Evolutionary conservation across 2,113 vertebrate species (phyloP).

Genomic region (Cyprinus carpio): DNA sequence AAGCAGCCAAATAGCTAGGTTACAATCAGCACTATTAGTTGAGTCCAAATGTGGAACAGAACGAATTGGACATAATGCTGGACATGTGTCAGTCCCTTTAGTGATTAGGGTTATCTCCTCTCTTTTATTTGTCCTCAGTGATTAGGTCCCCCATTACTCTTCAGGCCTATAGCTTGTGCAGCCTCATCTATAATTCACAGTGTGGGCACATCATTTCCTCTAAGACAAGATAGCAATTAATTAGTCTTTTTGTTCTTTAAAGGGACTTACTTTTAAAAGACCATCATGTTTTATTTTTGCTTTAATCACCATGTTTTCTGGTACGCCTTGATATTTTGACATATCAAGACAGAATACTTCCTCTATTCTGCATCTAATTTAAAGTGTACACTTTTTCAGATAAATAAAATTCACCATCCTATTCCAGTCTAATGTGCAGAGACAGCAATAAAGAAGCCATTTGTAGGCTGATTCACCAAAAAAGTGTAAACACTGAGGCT

Average conservation of each 20-base stretch:
- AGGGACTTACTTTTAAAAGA: conserved; percentile 65
- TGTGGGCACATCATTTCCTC: conserved; percentile 59
- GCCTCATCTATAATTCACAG: conserved; percentile 71
- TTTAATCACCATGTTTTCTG: conserved; percentile 68
- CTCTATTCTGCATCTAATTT: background rate
- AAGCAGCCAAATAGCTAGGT: conserved; percentile 22
- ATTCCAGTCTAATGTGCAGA: background rate
- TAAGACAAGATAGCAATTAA: conserved; percentile 68
- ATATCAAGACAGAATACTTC: conserved; percentile 26
- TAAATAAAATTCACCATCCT: background rate
- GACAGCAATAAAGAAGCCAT: background rate
- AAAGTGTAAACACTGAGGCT: background rate
- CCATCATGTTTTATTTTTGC: conserved; percentile 70
- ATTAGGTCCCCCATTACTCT: conserved; percentile 58
- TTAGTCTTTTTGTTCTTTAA: conserved; percentile 75
- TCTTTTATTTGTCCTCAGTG: conserved; percentile 54
- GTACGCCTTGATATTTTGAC: conserved; percentile 59
- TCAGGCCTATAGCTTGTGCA: conserved; percentile 46
- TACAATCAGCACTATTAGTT: conserved; percentile 42
- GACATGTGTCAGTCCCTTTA: conserved; percentile 16
- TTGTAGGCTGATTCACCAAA: background rate
- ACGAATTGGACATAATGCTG: background rate
- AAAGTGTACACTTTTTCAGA: background rate
- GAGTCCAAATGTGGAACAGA: conserved; percentile 10
- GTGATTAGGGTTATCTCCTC: conserved; percentile 46